These are phyloP conservation scores for Osmerus eperlanus DNA, from an alignment of 2,113 vertebrate genomes.

Conservation along the genomic window DNA sequence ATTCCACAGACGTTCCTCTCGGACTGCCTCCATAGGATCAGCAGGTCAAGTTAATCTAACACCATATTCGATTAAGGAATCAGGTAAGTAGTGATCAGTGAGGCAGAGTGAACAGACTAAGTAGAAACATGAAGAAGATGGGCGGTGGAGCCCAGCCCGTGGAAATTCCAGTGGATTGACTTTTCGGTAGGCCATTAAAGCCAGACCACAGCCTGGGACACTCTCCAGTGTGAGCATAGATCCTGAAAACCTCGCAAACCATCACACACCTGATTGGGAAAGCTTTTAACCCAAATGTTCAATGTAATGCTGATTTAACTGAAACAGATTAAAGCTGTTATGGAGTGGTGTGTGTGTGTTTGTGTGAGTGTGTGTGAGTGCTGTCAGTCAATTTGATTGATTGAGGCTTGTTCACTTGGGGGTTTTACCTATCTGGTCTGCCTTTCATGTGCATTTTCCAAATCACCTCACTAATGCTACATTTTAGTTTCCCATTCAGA, in stretches of 20 bases:
- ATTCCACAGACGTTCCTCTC: too few relatives aligned
- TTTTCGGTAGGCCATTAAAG: neutral
- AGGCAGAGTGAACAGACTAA: too few relatives aligned
- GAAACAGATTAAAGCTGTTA: slow-evolving; percentile 45
- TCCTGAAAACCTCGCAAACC: slow-evolving; percentile 47
- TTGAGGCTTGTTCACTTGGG: slow-evolving; percentile 17
- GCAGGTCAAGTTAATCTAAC: too few relatives aligned
- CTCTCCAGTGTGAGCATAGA: slow-evolving; percentile 47
- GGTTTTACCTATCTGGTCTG: slow-evolving; percentile 8
- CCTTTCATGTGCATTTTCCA: neutral
- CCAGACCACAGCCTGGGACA: slow-evolving; percentile 4
- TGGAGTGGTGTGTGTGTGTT: neutral
- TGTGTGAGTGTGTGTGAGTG: slow-evolving; percentile 3
- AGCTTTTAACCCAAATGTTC: slow-evolving; percentile 70
- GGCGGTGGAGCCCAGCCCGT: too few relatives aligned
- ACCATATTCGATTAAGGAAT: too few relatives aligned
- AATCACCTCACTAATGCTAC: slow-evolving; percentile 18
- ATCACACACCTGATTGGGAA: slow-evolving; percentile 62
- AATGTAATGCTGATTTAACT: slow-evolving; percentile 57
- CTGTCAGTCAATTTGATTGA: slow-evolving; percentile 26
- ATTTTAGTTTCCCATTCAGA: slow-evolving; percentile 4
- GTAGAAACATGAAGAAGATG: too few relatives aligned
- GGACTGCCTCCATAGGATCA: too few relatives aligned
- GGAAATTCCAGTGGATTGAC: too few relatives aligned
- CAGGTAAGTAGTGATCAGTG: too few relatives aligned